A percentile compares a stretch with the other conserved stretches of the same genome.
Conservation (phyloP, 2,888 invertebrate genomes). For the Erebia palarica region DNA sequence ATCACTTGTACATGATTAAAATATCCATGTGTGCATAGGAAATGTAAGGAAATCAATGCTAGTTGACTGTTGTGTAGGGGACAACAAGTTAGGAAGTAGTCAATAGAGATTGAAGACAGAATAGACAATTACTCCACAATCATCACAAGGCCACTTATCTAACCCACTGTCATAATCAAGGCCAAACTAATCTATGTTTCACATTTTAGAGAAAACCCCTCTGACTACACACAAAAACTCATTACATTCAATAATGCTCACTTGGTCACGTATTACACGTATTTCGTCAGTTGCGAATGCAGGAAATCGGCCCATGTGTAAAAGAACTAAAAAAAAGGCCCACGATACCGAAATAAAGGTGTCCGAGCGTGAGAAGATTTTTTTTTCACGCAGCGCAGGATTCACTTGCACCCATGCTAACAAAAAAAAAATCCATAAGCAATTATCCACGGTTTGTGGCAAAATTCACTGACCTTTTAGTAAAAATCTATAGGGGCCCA, state of each 20-base stretch:
- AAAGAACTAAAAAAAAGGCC: constrained; percentile 47
- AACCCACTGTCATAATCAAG: constrained; percentile 72
- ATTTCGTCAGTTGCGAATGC: constrained; percentile 50
- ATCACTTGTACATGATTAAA: not conserved
- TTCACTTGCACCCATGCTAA: constrained; percentile 61
- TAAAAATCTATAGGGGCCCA: constrained; percentile 47
- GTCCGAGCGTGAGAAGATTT: constrained; percentile 68
- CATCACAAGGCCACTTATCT: constrained; percentile 48
- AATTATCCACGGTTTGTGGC: constrained; percentile 53
- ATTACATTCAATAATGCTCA: constrained; percentile 14
- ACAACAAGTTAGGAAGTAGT: constrained; percentile 24
- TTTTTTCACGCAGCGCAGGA: constrained; percentile 55
- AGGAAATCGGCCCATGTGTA: constrained; percentile 64
- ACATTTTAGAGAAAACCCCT: constrained; percentile 41
- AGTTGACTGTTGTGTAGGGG: not conserved
- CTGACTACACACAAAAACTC: constrained; percentile 12
- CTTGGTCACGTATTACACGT: constrained; percentile 36
- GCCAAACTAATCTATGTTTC: constrained; percentile 62
- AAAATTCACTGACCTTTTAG: constrained; percentile 63
- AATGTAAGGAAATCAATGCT: not conserved
- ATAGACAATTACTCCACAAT: constrained; percentile 42
- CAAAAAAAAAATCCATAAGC: constrained; percentile 53
- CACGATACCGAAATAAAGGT: constrained; percentile 54
- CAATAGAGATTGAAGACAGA: constrained; percentile 31
- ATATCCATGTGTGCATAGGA: not conserved